Base-by-base conservation (phyloP, 2,888 invertebrate genomes). In the Spisula solida region DNA sequence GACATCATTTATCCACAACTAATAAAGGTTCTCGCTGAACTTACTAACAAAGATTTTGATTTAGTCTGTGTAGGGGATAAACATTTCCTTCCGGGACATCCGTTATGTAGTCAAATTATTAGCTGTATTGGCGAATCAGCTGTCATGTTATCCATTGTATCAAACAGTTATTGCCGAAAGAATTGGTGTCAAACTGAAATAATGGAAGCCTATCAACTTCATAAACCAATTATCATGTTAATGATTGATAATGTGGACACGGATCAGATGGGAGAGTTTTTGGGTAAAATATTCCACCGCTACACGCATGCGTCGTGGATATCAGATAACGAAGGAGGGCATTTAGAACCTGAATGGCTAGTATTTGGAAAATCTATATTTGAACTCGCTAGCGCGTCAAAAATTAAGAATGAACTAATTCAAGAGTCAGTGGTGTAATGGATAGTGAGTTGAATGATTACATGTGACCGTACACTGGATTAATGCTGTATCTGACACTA, bases 291-390 rank as follows among this genome's bases (percentile, higher is more conserved):
- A 51, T 85, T 85, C 25, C 41, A 78, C 78, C 60, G 78, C 18
- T 51, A 78, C 51, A 55, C 78, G 16, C 84, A 85, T 78, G 84
- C 84, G 75, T 51, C 84, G 29, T 85, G 84, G 84, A 51, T 78
- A 78, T 10, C 78, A 78, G 84, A 85, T 31, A 16, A 51, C 1
- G 25, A 85, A 18, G 55, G 84, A 31, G 78, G 84, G 6, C 84
- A 85, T 78, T 10, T 85, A 31, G 84, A 78, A 55, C 84, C 84
- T 31, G 78, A 85, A 0, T 85, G 84, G 84, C 41, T n/a, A 31
- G 12, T 78, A 55, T 85, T 85, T 41, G 75, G 84, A 0, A 48
- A 41, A 20, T 25, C 84, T 29, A 20, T 85, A 31, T 25, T 85
- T 55, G 47, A 85, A 31, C 55, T 85, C 25, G 78, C 84, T 29